phyloP scores from a whole-genome alignment of 2,888 invertebrate species.

The Exocentrus adspersus region DNA sequence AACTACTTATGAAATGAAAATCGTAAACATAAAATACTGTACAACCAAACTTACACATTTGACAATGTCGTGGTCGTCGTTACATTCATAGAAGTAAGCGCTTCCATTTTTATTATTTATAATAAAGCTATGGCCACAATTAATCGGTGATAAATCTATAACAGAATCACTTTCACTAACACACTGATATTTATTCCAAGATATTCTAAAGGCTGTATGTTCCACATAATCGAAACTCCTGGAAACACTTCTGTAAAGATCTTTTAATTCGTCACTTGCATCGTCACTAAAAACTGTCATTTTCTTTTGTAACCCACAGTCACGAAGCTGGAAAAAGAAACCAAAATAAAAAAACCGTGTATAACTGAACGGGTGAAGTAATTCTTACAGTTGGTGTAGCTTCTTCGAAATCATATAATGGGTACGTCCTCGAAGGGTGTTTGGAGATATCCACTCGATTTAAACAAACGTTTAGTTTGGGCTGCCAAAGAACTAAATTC shows the following conservation, averaged over 20 bases:
- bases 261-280: background rate
- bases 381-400: constrained; percentile 26
- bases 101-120: constrained; percentile 25
- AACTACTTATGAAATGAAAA: no score
- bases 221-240: constrained; percentile 2
- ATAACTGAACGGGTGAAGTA: no score
- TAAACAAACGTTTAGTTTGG: constrained; percentile 28
- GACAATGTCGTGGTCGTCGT: constrained; percentile 36
- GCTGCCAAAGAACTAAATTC: constrained; percentile 38
- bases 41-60: constrained; percentile 42
- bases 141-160: constrained; percentile 36
- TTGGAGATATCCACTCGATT: constrained; percentile 29
- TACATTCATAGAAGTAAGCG: constrained; percentile 39
- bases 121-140: constrained; percentile 42
- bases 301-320: background rate
- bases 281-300: background rate
- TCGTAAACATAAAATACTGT: no score
- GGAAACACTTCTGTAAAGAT: background rate
- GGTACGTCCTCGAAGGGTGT: constrained; percentile 31
- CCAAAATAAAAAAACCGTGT: background rate
- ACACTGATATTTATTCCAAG: constrained; percentile 13
- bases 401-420: constrained; percentile 23
- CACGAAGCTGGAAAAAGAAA: constrained; percentile 2
- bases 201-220: constrained; percentile 1
- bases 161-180: constrained; percentile 29